Evolutionary conservation across 2,797 vertebrate species (phyloP).

Genomic region (Neopelma chrysocephalum): DNA sequence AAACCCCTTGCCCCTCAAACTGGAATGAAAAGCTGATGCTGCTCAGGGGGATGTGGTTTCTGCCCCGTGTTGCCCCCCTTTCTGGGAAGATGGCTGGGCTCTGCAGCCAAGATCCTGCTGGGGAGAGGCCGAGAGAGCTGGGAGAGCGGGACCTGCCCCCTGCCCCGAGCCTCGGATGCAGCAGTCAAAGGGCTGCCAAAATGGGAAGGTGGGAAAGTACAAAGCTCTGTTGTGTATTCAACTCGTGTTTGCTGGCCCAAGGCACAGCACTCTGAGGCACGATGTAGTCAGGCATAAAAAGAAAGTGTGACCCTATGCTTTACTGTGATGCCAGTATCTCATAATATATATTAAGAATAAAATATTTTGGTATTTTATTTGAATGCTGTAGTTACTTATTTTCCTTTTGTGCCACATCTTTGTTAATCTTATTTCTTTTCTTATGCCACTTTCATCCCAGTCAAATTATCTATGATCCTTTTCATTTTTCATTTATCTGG

Average conservation of each 20-base stretch:
- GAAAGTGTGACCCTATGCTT: background rate
- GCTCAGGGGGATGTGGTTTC: background rate
- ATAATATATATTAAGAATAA: background rate
- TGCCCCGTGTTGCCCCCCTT: background rate
- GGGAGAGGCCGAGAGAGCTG: fast-evolving
- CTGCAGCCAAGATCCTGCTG: background rate
- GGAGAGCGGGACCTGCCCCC: fast-evolving
- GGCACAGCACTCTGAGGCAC: fast-evolving
- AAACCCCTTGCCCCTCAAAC: background rate
- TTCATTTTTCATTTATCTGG: conserved; percentile 18
- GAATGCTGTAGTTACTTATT: background rate
- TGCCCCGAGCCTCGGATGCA: fast-evolving
- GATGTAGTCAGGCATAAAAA: background rate
- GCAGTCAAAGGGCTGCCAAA: fast-evolving
- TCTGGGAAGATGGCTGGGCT: too few species aligned
- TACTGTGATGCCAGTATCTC: background rate
- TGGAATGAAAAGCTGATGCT: fast-evolving
- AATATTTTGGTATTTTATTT: background rate
- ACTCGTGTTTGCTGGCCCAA: background rate
- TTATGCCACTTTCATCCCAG: background rate
- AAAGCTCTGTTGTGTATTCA: background rate
- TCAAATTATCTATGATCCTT: background rate
- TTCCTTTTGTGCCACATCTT: background rate
- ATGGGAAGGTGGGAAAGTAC: background rate
- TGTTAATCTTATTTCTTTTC: background rate